Conservation (phyloP, 2,888 invertebrate genomes). For the Toxonevra muliebris region DNA sequence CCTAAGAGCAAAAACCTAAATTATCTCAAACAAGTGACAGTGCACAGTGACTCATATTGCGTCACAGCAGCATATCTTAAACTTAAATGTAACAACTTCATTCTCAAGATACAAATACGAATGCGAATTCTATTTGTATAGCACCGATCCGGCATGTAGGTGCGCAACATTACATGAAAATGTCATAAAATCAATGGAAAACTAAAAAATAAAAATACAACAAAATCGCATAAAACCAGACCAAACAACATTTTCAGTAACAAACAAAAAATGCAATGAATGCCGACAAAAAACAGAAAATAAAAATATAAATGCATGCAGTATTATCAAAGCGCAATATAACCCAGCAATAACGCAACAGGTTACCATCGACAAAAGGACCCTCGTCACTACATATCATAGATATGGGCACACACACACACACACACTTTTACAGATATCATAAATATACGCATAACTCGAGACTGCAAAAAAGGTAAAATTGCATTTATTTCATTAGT, state of each 20-base stretch:
- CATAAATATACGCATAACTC: slow-evolving; percentile 56
- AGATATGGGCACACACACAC: slow-evolving; percentile 9
- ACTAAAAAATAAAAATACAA: slow-evolving; percentile 1
- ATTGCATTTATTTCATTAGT: too few species aligned
- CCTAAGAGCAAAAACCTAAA: too few species aligned
- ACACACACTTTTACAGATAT: slow-evolving; percentile 43
- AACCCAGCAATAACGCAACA: slow-evolving; percentile 46
- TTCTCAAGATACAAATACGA: slow-evolving; percentile 29
- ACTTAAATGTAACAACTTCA: slow-evolving; percentile 53
- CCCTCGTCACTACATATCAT: slow-evolving; percentile 5
- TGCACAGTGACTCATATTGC: slow-evolving; percentile 38
- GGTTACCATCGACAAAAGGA: slow-evolving; percentile 46
- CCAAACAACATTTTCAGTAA: background rate
- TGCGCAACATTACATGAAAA: slow-evolving; percentile 56
- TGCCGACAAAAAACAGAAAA: slow-evolving; percentile 1
- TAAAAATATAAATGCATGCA: slow-evolving; percentile 34
- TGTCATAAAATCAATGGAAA: slow-evolving; percentile 45
- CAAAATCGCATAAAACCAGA: background rate
- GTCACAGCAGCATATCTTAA: slow-evolving; percentile 37
- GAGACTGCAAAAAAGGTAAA: too few species aligned
- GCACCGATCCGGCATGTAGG: slow-evolving; percentile 51
- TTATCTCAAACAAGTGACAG: too few species aligned
- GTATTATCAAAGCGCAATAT: background rate
- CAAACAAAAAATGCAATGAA: slow-evolving; percentile 9
- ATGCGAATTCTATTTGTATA: slow-evolving; percentile 40